Evolutionary conservation across 2,113 vertebrate species (phyloP).

Genomic region (Chitala chitala): DNA sequence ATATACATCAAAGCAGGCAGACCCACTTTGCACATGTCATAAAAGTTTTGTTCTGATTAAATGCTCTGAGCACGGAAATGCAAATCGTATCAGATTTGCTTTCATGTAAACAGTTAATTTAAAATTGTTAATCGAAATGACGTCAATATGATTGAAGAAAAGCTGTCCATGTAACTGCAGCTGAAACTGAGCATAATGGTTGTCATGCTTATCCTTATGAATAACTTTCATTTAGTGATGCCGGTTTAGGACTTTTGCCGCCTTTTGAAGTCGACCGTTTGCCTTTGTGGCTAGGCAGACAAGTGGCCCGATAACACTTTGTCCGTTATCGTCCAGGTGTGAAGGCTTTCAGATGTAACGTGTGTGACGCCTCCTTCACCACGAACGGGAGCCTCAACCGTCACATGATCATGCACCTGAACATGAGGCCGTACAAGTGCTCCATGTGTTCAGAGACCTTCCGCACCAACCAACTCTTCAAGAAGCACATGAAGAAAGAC

Average conservation of each 20-base stretch:
- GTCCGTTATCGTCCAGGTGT: conserved; percentile 62
- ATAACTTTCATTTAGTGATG: neutral
- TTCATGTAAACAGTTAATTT: no score
- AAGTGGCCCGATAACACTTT: neutral
- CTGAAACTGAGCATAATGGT: no score
- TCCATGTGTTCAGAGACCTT: conserved; percentile 86
- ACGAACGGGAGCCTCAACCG: conserved; percentile 96
- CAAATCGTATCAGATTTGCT: no score
- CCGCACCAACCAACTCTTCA: conserved; percentile 82
- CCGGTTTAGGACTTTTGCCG: no score
- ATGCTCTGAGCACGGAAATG: no score
- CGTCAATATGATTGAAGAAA: no score
- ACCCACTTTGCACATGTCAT: no score
- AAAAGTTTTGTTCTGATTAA: no score
- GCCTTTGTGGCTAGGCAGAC: neutral
- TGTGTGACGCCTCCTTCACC: conserved; percentile 86
- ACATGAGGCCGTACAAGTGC: conserved; percentile 87
- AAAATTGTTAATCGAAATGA: no score
- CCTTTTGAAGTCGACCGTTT: neutral
- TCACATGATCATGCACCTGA: conserved; percentile 87
- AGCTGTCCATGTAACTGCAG: no score
- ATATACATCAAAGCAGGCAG: no score
- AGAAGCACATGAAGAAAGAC: conserved; percentile 89
- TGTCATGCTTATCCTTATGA: neutral
- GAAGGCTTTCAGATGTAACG: conserved; percentile 86